These are phyloP conservation scores for Nineta flava DNA, from an alignment of 2,888 invertebrate species.

Conservation along the genomic window DNA sequence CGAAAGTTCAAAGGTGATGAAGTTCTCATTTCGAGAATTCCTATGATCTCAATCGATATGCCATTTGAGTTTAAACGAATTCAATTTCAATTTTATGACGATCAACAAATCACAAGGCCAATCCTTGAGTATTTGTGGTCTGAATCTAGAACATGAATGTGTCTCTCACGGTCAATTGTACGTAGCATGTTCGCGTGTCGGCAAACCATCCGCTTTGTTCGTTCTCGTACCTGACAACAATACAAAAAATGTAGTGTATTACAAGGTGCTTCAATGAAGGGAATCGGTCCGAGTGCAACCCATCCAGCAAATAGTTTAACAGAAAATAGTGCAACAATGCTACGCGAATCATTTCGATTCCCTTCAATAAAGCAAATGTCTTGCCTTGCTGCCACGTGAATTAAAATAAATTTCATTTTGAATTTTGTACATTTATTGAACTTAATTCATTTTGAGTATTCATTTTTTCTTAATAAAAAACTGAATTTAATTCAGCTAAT, in stretches of 20 bases:
- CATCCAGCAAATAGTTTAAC: background rate
- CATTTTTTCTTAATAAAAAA: no score
- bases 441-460: no score
- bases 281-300: no score
- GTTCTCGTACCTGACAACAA: no score
- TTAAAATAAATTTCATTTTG: no score
- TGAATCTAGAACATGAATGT: slow-evolving; percentile 14
- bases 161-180: slow-evolving; percentile 16
- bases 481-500: no score
- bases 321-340: background rate
- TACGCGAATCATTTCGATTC: no score
- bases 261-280: background rate
- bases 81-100: slow-evolving; percentile 17
- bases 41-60: slow-evolving; percentile 12
- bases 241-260: slow-evolving; percentile 3
- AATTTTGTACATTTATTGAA: no score
- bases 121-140: slow-evolving; percentile 12
- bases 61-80: slow-evolving; percentile 14
- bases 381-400: no score
- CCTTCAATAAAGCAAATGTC: no score
- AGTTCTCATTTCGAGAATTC: slow-evolving; percentile 16
- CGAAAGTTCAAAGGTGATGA: slow-evolving; percentile 18
- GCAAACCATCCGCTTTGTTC: slow-evolving; percentile 1
- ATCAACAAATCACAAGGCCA: slow-evolving; percentile 20
- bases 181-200: slow-evolving; percentile 15